These are phyloP conservation scores for Xanthostigma xanthostigma DNA, from an alignment of 2,888 invertebrate genomes.

Conservation along the genomic window DNA sequence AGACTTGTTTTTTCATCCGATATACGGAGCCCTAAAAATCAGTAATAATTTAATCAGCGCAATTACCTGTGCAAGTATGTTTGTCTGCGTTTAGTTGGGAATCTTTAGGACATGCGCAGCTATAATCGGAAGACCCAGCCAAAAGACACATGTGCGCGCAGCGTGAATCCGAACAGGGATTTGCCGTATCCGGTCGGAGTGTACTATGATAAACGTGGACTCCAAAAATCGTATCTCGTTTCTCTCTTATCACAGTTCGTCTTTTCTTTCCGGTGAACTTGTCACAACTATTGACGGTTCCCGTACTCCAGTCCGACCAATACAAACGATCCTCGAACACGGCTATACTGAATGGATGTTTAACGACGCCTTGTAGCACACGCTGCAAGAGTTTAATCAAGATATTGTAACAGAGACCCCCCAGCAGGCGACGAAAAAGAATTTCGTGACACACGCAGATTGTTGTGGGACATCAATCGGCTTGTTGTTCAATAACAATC, in stretches of 20 bases:
- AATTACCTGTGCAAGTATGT: conserved; percentile 38
- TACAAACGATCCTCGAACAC: conserved; percentile 79
- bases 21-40: too few species aligned
- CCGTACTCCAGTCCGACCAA: conserved; percentile 80
- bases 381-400: conserved; percentile 16
- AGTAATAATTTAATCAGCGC: not conserved
- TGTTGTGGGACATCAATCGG: too few species aligned
- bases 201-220: conserved; percentile 63
- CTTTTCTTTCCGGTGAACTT: conserved; percentile 59
- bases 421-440: too few species aligned
- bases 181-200: conserved; percentile 34
- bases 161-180: conserved; percentile 45
- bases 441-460: too few species aligned
- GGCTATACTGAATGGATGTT: conserved; percentile 69
- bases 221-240: conserved; percentile 37
- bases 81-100: conserved; percentile 40
- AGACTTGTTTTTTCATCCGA: too few species aligned
- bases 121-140: conserved; percentile 35
- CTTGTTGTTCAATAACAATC: too few species aligned
- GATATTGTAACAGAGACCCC: too few species aligned
- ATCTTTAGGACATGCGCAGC: conserved; percentile 65
- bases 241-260: conserved; percentile 35
- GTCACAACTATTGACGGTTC: conserved; percentile 57
- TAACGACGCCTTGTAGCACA: conserved; percentile 42
- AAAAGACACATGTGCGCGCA: conserved; percentile 72